phyloP scores from a whole-genome alignment of 2,113 vertebrate species.

The Istiophorus platypterus region DNA sequence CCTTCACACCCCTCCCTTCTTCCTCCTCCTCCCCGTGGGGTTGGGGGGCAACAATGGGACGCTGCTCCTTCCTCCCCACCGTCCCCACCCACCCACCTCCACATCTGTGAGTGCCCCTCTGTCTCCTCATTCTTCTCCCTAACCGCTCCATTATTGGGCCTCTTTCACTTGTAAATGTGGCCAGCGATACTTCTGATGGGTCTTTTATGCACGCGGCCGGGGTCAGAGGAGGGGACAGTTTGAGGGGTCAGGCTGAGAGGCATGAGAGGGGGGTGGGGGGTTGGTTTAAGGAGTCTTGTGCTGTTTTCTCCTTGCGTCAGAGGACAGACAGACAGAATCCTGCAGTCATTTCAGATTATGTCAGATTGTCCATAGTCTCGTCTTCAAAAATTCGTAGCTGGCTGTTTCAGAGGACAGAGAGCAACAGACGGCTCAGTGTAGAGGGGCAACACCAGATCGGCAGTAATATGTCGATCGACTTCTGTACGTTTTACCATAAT shows the following conservation, averaged over 20 bases:
- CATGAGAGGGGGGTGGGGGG: slow-evolving; percentile 4
- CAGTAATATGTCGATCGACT: background rate
- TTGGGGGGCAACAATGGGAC: slow-evolving; percentile 75
- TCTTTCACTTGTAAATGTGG: slow-evolving; percentile 95
- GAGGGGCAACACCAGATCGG: too few relatives aligned
- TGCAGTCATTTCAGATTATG: slow-evolving; percentile 84
- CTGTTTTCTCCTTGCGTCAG: slow-evolving; percentile 62
- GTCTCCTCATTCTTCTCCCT: slow-evolving; percentile 93
- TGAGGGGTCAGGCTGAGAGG: slow-evolving; percentile 55
- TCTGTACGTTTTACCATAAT: background rate
- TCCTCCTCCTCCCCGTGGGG: slow-evolving; percentile 48
- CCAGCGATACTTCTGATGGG: slow-evolving; percentile 85
- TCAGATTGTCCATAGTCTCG: too few relatives aligned
- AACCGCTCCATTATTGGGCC: slow-evolving; percentile 95
- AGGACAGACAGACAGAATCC: slow-evolving; percentile 83
- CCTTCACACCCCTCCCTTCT: slow-evolving; percentile 85
- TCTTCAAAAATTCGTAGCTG: too few relatives aligned
- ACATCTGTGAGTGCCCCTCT: slow-evolving; percentile 99
- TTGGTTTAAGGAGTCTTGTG: slow-evolving; percentile 64
- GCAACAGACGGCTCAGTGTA: too few relatives aligned
- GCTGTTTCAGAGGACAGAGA: slow-evolving; percentile 22
- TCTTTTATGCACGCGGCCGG: slow-evolving; percentile 81
- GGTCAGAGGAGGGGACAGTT: slow-evolving; percentile 71
- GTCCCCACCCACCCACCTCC: slow-evolving; percentile 86
- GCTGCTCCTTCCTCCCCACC: slow-evolving; percentile 57